Evolutionary conservation across 2,113 vertebrate genomes (phyloP), one percentile per base, ranked within the genome.

Genomic region (Otis tarda): DNA sequence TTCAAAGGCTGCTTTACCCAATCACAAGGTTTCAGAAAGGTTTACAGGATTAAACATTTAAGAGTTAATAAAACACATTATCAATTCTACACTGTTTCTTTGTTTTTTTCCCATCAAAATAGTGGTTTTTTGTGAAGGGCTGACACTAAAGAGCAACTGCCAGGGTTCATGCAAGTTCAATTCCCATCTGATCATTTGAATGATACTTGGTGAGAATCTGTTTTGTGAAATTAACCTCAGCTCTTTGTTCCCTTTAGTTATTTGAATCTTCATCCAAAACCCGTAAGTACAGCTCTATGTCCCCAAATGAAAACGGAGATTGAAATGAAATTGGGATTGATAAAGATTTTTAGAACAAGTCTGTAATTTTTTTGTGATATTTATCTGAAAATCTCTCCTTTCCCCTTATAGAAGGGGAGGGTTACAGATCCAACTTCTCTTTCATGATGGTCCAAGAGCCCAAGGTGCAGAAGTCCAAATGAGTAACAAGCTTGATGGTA

Each of bases 11-110:
- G n/a, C 33, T 89, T 47, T 75, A 39, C 13, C 73, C 53, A 79
- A 82, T 49, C 81, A 61, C 20, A 28, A 85, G 28, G 35, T 84
- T 94, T 87, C 74, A 37, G 49, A 76, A 91, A 88, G 55, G 57
- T 65, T 95, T 93, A 73, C 49, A 41, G 70, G 73, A 85, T 95
- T 94, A 94, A 93, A 43, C 6, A 2, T 93, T 55, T 71, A 90
- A 74, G 89, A 90, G 89, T 94, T 95, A 95, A 93, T 91, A 94
- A 95, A 91, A 56, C 53, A 73, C 50, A 83, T 89, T 73, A 87
- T 95, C 91, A 94, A 27, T 93, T 94, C 84, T 93, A 28, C 24
- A 21, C 33, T 41, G 65, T 50, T 87, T 67, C 81, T 86, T 83
- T 88, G 63, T 1, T 43, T 43, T 87, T 88, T 83, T 20, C 31